phyloP scores from a whole-genome alignment of 2,888 invertebrate genomes.

The Drosophila sordidula region DNA sequence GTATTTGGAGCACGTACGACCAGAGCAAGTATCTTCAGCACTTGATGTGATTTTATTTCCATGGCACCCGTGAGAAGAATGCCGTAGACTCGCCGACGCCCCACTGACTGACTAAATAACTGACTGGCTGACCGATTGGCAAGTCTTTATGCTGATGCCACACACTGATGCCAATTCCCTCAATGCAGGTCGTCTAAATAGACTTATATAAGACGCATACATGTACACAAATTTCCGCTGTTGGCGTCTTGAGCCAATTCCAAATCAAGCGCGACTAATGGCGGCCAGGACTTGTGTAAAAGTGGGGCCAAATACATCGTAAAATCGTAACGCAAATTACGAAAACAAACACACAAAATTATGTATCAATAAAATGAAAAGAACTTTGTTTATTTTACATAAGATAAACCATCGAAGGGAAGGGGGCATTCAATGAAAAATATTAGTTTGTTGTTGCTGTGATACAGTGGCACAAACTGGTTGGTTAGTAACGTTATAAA shows the following conservation, averaged over 20 bases:
- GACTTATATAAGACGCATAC: conserved; percentile 51
- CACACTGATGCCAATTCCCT: conserved; percentile 26
- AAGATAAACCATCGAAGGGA: not conserved
- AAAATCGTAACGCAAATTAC: conserved; percentile 47
- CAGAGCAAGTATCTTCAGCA: conserved; percentile 59
- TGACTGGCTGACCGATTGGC: conserved; percentile 47
- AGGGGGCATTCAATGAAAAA: not conserved
- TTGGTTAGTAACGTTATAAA: not conserved
- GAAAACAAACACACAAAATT: conserved; percentile 39
- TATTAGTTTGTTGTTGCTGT: not conserved
- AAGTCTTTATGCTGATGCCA: conserved; percentile 65
- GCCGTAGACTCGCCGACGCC: conserved; percentile 41
- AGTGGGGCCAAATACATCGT: conserved; percentile 22
- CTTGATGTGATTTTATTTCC: conserved; percentile 72
- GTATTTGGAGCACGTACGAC: conserved; percentile 73
- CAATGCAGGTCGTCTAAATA: conserved; percentile 27
- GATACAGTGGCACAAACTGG: conserved; percentile 1
- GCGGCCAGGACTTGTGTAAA: conserved; percentile 10
- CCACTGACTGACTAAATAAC: conserved; percentile 13
- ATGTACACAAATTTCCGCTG: conserved; percentile 8
- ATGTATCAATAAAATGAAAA: conserved; percentile 41
- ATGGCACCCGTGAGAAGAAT: conserved; percentile 46
- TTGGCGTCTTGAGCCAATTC: conserved; percentile 35
- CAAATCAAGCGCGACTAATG: conserved; percentile 54
- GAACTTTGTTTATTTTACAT: conserved; percentile 42